phyloP scores from a whole-genome alignment of 2,888 invertebrate species.

The Peribatodes rhomboidaria region DNA sequence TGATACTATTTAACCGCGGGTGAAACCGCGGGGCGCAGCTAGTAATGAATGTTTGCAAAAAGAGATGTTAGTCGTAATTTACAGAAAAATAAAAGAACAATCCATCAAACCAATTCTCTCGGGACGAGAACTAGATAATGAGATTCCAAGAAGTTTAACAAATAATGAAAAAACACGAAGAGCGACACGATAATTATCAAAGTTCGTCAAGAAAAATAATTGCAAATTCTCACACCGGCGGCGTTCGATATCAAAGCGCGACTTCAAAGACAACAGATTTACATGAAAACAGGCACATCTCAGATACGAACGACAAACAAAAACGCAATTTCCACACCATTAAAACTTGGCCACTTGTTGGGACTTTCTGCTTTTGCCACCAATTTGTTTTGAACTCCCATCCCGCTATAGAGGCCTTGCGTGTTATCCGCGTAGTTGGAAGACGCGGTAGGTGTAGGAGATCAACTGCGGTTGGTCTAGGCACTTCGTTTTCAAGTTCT shows the following conservation, averaged over 20 bases:
- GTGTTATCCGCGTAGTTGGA: neutral
- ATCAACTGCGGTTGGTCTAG: constrained; percentile 49
- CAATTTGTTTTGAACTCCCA: constrained; percentile 45
- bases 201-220: constrained; percentile 31
- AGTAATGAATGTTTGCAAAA: neutral
- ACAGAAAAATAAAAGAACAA: constrained; percentile 14
- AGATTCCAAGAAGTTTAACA: constrained; percentile 18
- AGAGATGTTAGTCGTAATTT: neutral
- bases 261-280: constrained; percentile 58
- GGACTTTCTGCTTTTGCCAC: constrained; percentile 53
- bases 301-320: constrained; percentile 69
- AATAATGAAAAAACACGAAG: constrained; percentile 25
- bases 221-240: constrained; percentile 28
- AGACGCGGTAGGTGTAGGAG: constrained; percentile 37
- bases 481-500: constrained; percentile 63
- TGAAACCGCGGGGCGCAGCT: too few species aligned
- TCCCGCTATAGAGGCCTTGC: constrained; percentile 23
- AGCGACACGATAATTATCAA: constrained; percentile 23
- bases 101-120: constrained; percentile 9
- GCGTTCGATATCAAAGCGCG: constrained; percentile 39
- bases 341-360: constrained; percentile 75
- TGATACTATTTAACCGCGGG: too few species aligned
- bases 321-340: constrained; percentile 78
- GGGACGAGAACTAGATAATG: constrained; percentile 12
- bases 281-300: constrained; percentile 66